Percentiles rank a stretch among this genome's conserved stretches.
These are phyloP conservation scores for Camponotus pennsylvanicus DNA, from an alignment of 1,140 invertebrate genomes.

Conservation along the genomic window DNA sequence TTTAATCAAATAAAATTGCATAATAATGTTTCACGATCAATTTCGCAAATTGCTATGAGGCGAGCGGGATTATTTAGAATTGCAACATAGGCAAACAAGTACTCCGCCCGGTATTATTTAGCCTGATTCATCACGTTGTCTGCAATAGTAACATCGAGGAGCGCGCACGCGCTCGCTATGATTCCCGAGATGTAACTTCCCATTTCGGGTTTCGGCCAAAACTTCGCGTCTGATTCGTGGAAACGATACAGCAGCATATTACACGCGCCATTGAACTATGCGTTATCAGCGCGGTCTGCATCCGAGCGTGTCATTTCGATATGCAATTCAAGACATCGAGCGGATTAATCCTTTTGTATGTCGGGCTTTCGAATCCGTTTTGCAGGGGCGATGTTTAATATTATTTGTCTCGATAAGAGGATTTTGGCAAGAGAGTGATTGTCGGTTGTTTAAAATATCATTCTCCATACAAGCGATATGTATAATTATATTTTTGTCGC, in stretches of 20 bases:
- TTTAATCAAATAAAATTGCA: slow-evolving; percentile 83
- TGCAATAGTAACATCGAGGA: slow-evolving; percentile 60
- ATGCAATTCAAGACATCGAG: slow-evolving; percentile 42
- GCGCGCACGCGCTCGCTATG: slow-evolving; percentile 44
- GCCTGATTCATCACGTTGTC: slow-evolving; percentile 66
- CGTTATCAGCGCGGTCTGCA: slow-evolving; percentile 49
- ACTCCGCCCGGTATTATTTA: slow-evolving; percentile 65
- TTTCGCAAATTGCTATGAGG: slow-evolving; percentile 6
- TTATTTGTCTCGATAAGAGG: not conserved
- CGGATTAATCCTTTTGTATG: not conserved
- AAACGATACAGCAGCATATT: slow-evolving; percentile 69
- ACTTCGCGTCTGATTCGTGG: slow-evolving; percentile 66
- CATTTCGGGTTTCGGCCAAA: slow-evolving; percentile 66
- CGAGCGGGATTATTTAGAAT: slow-evolving; percentile 50
- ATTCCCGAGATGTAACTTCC: slow-evolving; percentile 66
- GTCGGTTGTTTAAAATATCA: not conserved
- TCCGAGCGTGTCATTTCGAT: slow-evolving; percentile 48
- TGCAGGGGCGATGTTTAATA: not conserved
- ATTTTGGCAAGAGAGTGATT: not conserved
- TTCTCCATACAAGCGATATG: not conserved
- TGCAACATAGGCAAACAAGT: slow-evolving; percentile 67
- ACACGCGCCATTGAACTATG: slow-evolving; percentile 65
- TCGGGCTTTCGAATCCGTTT: slow-evolving; percentile 8
- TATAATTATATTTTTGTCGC: too few species aligned
- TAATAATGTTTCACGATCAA: slow-evolving; percentile 79